A percentile compares a stretch with the other conserved stretches of the same genome.
Evolutionary conservation across 2,888 invertebrate species (phyloP).

Genomic region (Pseudanteris insignis): DNA sequence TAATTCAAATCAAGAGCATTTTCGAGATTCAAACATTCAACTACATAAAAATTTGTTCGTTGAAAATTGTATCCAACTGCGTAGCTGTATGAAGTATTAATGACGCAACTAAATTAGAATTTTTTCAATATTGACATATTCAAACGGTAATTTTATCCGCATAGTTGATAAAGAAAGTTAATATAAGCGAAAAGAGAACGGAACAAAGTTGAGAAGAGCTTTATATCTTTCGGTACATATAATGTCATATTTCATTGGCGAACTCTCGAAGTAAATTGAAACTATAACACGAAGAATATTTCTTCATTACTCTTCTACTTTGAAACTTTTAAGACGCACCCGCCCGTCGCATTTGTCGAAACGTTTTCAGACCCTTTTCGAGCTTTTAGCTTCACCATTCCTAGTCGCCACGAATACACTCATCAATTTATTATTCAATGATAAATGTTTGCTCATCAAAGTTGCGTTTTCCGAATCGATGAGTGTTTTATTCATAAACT

Average conservation of each 20-base stretch:
- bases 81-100: no score
- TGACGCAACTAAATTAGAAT: no score
- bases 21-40: no score
- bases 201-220: conserved; percentile 28
- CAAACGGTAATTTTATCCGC: conserved; percentile 21
- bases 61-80: no score
- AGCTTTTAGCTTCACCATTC: conserved; percentile 17
- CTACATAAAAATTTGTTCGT: no score
- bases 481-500: not conserved
- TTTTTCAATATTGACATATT: no score
- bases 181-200: conserved; percentile 21
- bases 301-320: conserved; percentile 43
- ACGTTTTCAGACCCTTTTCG: conserved; percentile 24
- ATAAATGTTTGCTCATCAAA: conserved; percentile 13
- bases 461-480: not conserved
- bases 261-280: conserved; percentile 43
- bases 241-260: conserved; percentile 40
- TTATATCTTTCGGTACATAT: conserved; percentile 39
- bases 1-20: no score
- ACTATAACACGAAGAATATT: conserved; percentile 40
- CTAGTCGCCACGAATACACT: conserved; percentile 9
- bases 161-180: conserved; percentile 34
- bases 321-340: conserved; percentile 31
- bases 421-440: conserved; percentile 16
- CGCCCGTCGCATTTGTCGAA: conserved; percentile 29